A percentile compares a stretch with the other conserved stretches of the same genome.
Evolutionary conservation across 2,797 vertebrate species (phyloP).

Genomic region (Sciurus vulgaris): DNA sequence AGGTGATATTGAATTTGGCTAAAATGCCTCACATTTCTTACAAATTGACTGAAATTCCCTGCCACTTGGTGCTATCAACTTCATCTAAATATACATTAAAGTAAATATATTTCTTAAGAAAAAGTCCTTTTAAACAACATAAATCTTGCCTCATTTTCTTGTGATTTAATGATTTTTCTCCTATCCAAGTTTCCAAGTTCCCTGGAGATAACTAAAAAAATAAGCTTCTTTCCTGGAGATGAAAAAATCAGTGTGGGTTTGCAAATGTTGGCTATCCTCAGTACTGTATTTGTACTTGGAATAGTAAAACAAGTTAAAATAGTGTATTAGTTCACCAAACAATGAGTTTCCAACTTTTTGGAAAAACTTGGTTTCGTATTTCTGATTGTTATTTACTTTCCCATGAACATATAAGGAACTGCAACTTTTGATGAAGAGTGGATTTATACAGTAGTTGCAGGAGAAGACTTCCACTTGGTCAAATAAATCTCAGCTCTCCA

Average conservation of each 20-base stretch:
- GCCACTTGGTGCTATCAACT: slow-evolving; percentile 81
- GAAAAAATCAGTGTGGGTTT: neutral
- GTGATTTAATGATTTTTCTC: slow-evolving; percentile 70
- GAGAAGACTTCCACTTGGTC: neutral
- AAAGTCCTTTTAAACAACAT: slow-evolving; percentile 56
- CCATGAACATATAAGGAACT: neutral
- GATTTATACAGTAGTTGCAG: neutral
- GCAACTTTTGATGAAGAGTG: neutral
- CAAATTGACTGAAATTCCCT: slow-evolving; percentile 85
- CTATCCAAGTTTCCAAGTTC: slow-evolving; percentile 20
- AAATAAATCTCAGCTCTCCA: neutral
- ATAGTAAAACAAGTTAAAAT: neutral
- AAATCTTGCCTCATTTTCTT: slow-evolving; percentile 75
- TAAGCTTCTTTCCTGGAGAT: slow-evolving; percentile 37
- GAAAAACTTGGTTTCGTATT: neutral
- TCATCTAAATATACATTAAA: slow-evolving; percentile 87
- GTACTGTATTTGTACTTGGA: neutral
- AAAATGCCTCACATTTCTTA: slow-evolving; percentile 74
- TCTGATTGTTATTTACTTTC: neutral
- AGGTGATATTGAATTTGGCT: slow-evolving; percentile 63
- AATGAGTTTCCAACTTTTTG: neutral
- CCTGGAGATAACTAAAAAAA: slow-evolving; percentile 18
- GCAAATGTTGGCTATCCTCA: neutral
- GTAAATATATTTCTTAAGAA: slow-evolving; percentile 82
- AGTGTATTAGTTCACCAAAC: neutral